Evolutionary conservation across 2,888 invertebrate genomes (phyloP).

Genomic region (Trileptium ribeirensis): DNA sequence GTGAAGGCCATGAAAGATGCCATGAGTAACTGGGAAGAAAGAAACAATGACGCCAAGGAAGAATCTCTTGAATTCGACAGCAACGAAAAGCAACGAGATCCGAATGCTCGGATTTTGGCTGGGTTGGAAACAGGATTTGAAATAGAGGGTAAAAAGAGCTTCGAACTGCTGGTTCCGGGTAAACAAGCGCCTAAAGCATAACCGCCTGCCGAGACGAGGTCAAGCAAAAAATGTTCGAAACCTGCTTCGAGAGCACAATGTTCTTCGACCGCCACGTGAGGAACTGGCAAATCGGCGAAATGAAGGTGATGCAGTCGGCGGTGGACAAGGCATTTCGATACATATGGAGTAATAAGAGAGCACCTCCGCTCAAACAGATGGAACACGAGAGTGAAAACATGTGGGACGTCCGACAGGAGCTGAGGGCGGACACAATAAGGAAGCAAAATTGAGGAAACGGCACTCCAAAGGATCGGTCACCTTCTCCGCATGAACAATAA

Average conservation of each 20-base stretch:
- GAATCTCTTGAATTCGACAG: background rate
- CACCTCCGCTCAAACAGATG: background rate
- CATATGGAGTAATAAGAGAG: slow-evolving; percentile 1
- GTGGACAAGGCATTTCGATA: background rate
- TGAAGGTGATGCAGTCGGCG: background rate
- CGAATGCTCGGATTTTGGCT: background rate
- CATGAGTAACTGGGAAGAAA: background rate
- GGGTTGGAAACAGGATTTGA: background rate
- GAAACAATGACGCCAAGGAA: background rate
- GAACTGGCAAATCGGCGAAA: background rate
- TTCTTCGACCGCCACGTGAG: background rate
- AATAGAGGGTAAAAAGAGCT: background rate
- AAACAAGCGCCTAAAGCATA: slow-evolving; percentile 2
- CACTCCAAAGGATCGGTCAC: background rate
- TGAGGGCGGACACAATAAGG: background rate
- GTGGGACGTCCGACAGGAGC: background rate
- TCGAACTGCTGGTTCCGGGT: background rate
- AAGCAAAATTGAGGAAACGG: slow-evolving; percentile 1
- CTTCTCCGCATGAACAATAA: background rate
- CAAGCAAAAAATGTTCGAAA: background rate
- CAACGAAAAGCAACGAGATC: too few relatives aligned
- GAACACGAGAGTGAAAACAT: background rate
- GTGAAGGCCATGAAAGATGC: background rate
- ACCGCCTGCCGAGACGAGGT: background rate
- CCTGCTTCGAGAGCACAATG: background rate